Base-by-base conservation (phyloP, 2,888 invertebrate genomes). In the Pheosia tremula region DNA sequence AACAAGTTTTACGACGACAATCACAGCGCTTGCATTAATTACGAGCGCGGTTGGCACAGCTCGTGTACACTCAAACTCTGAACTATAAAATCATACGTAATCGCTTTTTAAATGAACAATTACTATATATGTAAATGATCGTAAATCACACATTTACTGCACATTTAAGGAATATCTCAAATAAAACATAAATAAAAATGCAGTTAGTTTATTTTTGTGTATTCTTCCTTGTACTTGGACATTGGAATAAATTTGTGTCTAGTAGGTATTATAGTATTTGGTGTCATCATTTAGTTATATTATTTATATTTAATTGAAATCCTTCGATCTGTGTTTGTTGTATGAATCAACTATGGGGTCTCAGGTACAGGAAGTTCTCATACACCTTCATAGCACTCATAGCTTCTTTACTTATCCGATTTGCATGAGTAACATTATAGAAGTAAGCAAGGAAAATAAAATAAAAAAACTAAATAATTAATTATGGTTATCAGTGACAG, bases 91-190 rank as follows among this genome's bases (percentile, higher is more conserved):
- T 71, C 66, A 57, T 69, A 71, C 70, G 70, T 69, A 77, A 79
- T 72, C 69, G 55, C 73, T 71, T 67, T 72, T 71, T 77, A 75
- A 79, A 80, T 70, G 68, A 74, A 75, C 78, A 73, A 78, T 75
- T 69, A 76, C 75, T 76, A 62, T 63, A 62, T 68, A 62, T 63
- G 60, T 68, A 62, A 74, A 71, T 74, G 56, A 62, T 52, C 52
- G 39, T 61, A 67, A 66, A 58, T 62, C 69, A 76, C 74, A 75
- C 65, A 57, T 78, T 77, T 79, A 77, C 69, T 57, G 64, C 60
- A 61, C 54, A 58, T 62, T 62, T 66, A 39, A 67, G 63, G 68
- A 64, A 68, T 56, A 64, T 64, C 47, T 57, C 56, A 61, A 53
- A 52, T 49, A 70, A 55, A 45, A 56, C 75, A 69, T 10, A 53